Evolutionary conservation across 2,113 vertebrate species (phyloP), one percentile per base, ranked within the genome.

Genomic region (Spea multiplicata): DNA sequence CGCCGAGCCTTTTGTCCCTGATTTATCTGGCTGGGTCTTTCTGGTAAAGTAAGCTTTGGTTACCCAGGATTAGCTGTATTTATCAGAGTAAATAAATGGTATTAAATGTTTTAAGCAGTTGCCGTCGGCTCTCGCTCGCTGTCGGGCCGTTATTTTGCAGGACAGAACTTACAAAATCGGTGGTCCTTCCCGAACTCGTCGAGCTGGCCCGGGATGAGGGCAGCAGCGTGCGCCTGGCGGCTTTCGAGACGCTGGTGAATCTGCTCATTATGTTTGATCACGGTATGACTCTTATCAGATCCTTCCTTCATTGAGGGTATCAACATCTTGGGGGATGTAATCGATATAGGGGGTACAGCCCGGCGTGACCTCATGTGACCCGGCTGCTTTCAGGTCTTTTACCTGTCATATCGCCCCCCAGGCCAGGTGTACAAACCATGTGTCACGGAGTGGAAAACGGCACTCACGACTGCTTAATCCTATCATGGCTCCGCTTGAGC

Each of bases 161-260:
- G 89, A 83, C 92, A 88, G 96, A 98, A 47, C 88, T 96, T 74
- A 95, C 93, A 68, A 95, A 95, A 88, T 90, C 85, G 0, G 89
- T 93, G 84, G 91, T 98, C 78, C 93, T 98, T 76, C 95, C 95
- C 44, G 96, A 98, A 61, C 87, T 98, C 66, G 88, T 96, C 78
- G 95, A 96, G 70, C 90, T 98, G 68, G 91, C 95, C 3, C 87
- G 92, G 77, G 96, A 98, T 8, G 95, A 96, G 86, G 89, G 93
- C 78, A 92, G 92, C 87, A 92, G 89, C 0, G 96, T 98, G 12
- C 93, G 95, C 4, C 91, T 97, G 45, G 93, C 96, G 67, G 96
- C 96, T 68, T 97, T 98, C 73, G 95, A 98, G 86, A 96, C 96
- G 0, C 86, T 97, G 84, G 92, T 97, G 62, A 95, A 93, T 84